These are phyloP conservation scores for Nasonia oneida DNA, from an alignment of 2,888 invertebrate species.

Conservation along the genomic window DNA sequence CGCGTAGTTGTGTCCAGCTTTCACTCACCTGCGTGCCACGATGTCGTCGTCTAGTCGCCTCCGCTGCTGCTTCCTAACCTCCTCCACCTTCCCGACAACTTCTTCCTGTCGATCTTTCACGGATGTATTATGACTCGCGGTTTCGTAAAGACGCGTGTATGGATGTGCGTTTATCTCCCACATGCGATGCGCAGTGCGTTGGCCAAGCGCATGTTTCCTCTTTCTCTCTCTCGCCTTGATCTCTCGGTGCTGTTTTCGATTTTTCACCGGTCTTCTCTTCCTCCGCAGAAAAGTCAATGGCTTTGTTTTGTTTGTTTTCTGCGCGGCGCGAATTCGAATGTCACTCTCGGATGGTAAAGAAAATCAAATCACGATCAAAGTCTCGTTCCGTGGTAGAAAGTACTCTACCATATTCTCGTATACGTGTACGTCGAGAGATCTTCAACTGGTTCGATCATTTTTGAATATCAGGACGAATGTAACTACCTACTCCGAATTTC, in stretches of 20 bases:
- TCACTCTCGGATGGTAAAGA: not conserved
- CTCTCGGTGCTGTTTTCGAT: not conserved
- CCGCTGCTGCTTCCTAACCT: conserved; percentile 35
- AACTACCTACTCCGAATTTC: not conserved
- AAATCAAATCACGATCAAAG: not conserved
- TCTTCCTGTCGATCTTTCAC: conserved; percentile 28
- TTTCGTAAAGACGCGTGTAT: conserved; percentile 1
- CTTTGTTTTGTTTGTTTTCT: not conserved
- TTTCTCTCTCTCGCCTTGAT: not conserved
- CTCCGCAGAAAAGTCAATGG: not conserved
- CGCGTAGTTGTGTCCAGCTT: not conserved
- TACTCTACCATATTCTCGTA: not conserved
- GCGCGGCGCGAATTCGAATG: not conserved
- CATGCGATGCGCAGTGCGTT: conserved; percentile 44
- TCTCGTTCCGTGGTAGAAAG: conserved; percentile 6
- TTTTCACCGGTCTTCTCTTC: not conserved
- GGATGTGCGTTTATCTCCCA: conserved; percentile 35
- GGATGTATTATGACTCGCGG: not conserved
- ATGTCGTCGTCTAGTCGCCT: conserved; percentile 48
- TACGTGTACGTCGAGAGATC: not conserved
- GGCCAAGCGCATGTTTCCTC: conserved; percentile 49
- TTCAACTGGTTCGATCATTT: conserved; percentile 12
- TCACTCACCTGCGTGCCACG: conserved; percentile 61
- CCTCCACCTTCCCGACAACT: conserved; percentile 46
- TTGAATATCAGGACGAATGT: too few species aligned